phyloP scores from a whole-genome alignment of 2,888 invertebrate species.

The Epiblema foenella region DNA sequence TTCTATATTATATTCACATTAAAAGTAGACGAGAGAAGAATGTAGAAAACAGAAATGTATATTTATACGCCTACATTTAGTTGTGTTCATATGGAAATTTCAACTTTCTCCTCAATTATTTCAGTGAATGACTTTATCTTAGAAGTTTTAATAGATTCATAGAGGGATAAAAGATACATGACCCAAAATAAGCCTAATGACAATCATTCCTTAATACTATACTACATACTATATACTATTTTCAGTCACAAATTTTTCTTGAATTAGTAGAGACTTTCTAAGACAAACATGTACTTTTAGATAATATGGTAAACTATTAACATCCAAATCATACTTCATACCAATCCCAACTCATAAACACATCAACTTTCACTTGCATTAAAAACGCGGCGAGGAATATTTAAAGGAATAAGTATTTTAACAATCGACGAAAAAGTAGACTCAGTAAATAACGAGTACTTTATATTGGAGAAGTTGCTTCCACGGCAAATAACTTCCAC shows the following conservation, averaged over 20 bases:
- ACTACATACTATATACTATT: no score
- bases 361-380: constrained; percentile 47
- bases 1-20: constrained; percentile 78
- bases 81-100: constrained; percentile 33
- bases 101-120: constrained; percentile 39
- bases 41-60: constrained; percentile 71
- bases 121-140: constrained; percentile 40
- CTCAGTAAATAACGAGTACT: constrained; percentile 26
- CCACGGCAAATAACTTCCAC: constrained; percentile 67
- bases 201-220: constrained; percentile 30
- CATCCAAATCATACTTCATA: constrained; percentile 46
- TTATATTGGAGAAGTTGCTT: constrained; percentile 52
- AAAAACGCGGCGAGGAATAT: constrained; percentile 17
- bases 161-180: constrained; percentile 28
- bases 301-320: constrained; percentile 39
- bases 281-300: constrained; percentile 25
- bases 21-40: constrained; percentile 70
- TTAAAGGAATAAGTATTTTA: constrained; percentile 3
- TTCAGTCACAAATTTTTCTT: constrained; percentile 22
- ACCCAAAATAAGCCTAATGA: constrained; percentile 11
- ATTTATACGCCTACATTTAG: constrained; percentile 63
- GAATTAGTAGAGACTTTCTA: constrained; percentile 28
- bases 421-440: constrained; percentile 27
- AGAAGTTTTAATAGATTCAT: constrained; percentile 38
- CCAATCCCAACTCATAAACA: constrained; percentile 47